Evolutionary conservation across 92 coral and sea anemone genomes (phyloP).

Genomic region (Pocillopora meandrina): DNA sequence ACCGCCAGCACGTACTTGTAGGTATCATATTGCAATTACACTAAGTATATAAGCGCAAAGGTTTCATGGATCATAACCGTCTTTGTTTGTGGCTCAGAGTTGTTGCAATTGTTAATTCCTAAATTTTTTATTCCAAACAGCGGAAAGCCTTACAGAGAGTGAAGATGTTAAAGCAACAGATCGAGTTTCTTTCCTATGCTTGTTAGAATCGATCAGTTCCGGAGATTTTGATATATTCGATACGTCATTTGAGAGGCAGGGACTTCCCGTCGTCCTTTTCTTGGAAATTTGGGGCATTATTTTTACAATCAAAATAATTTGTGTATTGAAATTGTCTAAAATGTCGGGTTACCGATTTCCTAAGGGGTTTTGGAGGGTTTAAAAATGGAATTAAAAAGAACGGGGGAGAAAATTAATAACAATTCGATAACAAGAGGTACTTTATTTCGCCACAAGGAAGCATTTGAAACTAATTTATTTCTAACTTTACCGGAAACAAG

Average conservation of each 20-base stretch:
- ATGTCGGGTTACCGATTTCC: background rate
- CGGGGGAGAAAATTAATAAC: too few species aligned
- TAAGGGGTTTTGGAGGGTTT: background rate
- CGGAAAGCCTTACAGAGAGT: constrained; percentile 51
- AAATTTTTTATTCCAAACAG: constrained; percentile 64
- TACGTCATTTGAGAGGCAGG: background rate
- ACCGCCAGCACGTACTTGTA: background rate
- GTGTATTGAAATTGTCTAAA: background rate
- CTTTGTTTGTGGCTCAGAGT: background rate
- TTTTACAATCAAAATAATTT: background rate
- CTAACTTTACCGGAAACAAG: too few species aligned
- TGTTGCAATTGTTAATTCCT: constrained; percentile 6
- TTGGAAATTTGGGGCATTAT: background rate
- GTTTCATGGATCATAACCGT: background rate
- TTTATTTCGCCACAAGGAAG: too few species aligned
- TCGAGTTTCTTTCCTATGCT: constrained; percentile 37
- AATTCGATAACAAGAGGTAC: too few species aligned
- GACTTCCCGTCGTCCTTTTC: background rate
- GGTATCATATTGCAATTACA: too few species aligned
- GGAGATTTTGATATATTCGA: background rate
- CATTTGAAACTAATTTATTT: too few species aligned
- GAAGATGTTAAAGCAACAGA: constrained; percentile 47
- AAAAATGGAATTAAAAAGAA: too few species aligned
- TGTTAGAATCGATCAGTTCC: background rate
- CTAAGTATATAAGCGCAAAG: background rate